Conservation (phyloP, 2,113 vertebrate species). For the Calidris pygmaea region DNA sequence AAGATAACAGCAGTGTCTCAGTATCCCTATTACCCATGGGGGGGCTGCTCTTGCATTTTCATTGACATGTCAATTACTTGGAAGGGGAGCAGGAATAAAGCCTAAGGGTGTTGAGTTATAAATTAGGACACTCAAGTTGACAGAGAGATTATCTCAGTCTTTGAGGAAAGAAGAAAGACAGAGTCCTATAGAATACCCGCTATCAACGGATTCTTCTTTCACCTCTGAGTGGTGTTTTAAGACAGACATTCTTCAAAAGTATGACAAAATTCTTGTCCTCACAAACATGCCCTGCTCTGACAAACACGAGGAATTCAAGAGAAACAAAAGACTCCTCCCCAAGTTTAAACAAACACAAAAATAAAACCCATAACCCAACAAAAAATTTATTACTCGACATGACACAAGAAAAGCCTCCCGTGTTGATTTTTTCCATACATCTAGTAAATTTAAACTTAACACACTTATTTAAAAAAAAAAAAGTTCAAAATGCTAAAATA, state of each 20-base stretch:
- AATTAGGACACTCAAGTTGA: conserved; percentile 50
- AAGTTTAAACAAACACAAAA: neutral
- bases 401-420: neutral
- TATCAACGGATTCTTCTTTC: conserved; percentile 1
- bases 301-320: neutral
- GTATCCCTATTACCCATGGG: neutral
- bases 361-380: neutral
- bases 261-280: neutral
- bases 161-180: conserved; percentile 27
- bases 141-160: conserved; percentile 33
- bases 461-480: neutral
- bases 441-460: neutral
- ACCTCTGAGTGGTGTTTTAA: neutral
- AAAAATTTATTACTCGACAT: neutral
- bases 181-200: neutral
- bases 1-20: neutral
- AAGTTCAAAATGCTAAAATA: neutral
- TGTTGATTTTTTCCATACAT: neutral
- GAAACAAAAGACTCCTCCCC: neutral
- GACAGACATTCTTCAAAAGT: neutral
- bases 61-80: conserved; percentile 13
- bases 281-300: neutral
- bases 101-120: conserved; percentile 27
- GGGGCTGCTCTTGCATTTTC: neutral
- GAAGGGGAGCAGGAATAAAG: conserved; percentile 35